phyloP scores from a whole-genome alignment of 2,113 vertebrate genomes.

The Protobothrops flavoviridis region DNA sequence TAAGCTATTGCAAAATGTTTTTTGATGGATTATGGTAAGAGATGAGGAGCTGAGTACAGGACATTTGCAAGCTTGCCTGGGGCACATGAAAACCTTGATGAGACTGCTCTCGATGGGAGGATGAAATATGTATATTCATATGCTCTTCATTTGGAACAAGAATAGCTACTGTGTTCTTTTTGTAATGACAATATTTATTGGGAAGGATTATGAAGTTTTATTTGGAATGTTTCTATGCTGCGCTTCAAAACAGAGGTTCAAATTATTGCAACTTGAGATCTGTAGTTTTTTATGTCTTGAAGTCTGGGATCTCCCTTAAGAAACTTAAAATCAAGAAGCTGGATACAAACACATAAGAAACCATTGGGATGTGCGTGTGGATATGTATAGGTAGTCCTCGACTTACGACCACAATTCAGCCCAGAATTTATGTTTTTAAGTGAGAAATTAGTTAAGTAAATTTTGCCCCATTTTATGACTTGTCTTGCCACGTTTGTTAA shows the following conservation, averaged over 20 bases:
- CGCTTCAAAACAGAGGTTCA: neutral
- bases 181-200: neutral
- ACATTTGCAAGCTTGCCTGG: conserved; percentile 43
- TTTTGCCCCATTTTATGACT: too few species aligned
- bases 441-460: too few species aligned
- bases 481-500: too few species aligned
- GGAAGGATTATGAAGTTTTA: neutral
- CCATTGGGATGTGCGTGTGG: neutral
- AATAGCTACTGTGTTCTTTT: neutral
- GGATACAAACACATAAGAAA: neutral
- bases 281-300: neutral
- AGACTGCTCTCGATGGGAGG: conserved; percentile 20
- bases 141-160: neutral
- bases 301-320: neutral
- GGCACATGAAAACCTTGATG: conserved; percentile 22
- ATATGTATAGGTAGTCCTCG: neutral
- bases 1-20: conserved; percentile 33
- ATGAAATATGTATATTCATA: neutral
- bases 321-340: neutral
- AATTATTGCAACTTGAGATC: neutral
- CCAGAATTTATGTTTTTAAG: too few species aligned
- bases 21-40: conserved; percentile 56
- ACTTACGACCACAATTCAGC: too few species aligned
- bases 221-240: neutral
- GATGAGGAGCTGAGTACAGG: conserved; percentile 20